These are phyloP conservation scores for Metridium senile DNA, from an alignment of 92 coral and sea anemone genomes.

Conservation along the genomic window DNA sequence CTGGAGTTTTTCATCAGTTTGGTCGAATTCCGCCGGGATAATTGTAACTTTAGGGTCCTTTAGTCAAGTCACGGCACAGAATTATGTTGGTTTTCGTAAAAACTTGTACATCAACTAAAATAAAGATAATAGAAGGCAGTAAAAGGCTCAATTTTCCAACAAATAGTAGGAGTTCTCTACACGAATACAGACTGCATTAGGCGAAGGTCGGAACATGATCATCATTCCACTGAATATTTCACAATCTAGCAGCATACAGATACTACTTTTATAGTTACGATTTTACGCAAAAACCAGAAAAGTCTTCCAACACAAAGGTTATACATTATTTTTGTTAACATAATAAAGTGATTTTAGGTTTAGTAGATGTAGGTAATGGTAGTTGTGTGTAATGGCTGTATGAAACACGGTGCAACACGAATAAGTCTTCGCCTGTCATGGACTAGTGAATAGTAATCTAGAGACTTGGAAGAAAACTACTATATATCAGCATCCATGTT, in stretches of 20 bases:
- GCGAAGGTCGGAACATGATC: neutral
- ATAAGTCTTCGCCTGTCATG: slow-evolving; percentile 20
- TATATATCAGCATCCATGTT: neutral
- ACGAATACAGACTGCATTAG: neutral
- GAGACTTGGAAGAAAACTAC: neutral
- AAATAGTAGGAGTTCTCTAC: neutral
- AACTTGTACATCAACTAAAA: neutral
- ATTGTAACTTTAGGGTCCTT: neutral
- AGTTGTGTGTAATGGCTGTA: neutral
- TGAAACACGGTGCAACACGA: slow-evolving; percentile 13
- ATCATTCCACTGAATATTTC: neutral
- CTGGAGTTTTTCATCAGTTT: neutral
- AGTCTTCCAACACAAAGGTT: neutral
- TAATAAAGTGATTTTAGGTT: neutral
- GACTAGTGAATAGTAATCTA: slow-evolving; percentile 4
- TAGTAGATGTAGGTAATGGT: neutral
- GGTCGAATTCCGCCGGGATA: neutral
- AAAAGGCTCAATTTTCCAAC: neutral
- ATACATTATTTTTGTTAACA: neutral
- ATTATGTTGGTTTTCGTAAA: neutral
- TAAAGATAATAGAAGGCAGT: neutral
- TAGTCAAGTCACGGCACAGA: neutral
- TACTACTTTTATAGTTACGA: neutral
- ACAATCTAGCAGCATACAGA: neutral
- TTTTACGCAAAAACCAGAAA: neutral